A percentile compares a stretch with the other conserved stretches of the same genome.
These are phyloP conservation scores for Phrynocephalus vlangalii DNA, from an alignment of 2,797 vertebrate species.

Conservation along the genomic window DNA sequence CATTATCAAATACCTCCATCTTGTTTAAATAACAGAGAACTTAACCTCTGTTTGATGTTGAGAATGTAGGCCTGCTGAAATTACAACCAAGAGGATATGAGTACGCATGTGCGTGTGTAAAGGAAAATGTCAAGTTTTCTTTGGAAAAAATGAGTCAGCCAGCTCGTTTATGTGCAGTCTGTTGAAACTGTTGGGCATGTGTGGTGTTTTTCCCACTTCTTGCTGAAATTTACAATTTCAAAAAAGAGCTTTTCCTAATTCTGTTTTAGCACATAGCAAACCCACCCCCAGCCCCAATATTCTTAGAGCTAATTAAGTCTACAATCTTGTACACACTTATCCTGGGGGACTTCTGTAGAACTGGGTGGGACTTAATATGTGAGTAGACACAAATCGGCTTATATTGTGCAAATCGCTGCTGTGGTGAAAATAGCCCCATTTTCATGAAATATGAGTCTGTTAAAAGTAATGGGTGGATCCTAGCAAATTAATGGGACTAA, in stretches of 20 bases:
- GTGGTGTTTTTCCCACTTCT: background rate
- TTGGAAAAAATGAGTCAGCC: constrained; percentile 12
- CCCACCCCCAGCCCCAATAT: background rate
- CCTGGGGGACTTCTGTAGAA: background rate
- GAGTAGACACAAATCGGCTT: background rate
- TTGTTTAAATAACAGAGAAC: constrained; percentile 72
- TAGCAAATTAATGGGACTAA: background rate
- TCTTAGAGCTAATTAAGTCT: background rate
- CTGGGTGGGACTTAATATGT: background rate
- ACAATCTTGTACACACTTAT: background rate
- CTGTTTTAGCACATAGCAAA: background rate
- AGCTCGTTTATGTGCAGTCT: constrained; percentile 21
- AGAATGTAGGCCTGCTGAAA: constrained; percentile 64
- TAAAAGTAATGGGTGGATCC: background rate
- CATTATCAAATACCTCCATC: constrained; percentile 70
- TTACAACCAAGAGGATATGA: constrained; percentile 55
- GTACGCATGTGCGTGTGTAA: background rate
- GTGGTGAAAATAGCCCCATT: too few relatives aligned
- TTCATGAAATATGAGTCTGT: background rate
- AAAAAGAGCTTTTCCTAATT: too few relatives aligned
- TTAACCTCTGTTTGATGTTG: constrained; percentile 71
- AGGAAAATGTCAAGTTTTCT: constrained; percentile 28
- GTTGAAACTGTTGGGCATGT: background rate
- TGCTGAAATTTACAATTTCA: constrained; percentile 8
- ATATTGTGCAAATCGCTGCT: background rate